Evolutionary conservation across 2,888 invertebrate genomes (phyloP).

Genomic region (Chironomus tentans): DNA sequence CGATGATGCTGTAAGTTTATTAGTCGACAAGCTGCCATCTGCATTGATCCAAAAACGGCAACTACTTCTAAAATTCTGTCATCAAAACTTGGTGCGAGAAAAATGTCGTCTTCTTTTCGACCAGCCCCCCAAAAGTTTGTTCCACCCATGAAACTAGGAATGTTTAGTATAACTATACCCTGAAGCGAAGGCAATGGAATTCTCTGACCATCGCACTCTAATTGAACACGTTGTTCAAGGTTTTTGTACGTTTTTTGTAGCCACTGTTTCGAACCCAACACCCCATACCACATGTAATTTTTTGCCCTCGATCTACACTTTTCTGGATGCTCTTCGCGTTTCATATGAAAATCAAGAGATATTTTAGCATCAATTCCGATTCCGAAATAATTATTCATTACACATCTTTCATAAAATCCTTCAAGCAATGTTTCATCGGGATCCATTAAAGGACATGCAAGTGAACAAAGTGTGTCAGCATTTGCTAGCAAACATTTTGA

Average conservation of each 20-base stretch:
- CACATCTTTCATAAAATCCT: constrained; percentile 86
- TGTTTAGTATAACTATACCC: constrained; percentile 94
- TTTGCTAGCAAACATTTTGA: constrained; percentile 92
- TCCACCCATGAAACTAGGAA: constrained; percentile 67
- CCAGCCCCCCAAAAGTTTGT: constrained; percentile 99
- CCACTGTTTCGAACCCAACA: constrained; percentile 61
- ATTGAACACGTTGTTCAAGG: constrained; percentile 85
- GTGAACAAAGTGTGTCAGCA: constrained; percentile 91
- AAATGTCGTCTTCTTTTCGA: constrained; percentile 81
- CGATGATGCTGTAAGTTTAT: constrained; percentile 94
- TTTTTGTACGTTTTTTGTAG: constrained; percentile 90
- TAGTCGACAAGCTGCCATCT: constrained; percentile 92
- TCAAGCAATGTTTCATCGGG: constrained; percentile 80
- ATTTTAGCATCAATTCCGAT: constrained; percentile 98
- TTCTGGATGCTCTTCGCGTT: constrained; percentile 93
- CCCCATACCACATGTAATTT: constrained; percentile 91
- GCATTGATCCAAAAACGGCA: constrained; percentile 94
- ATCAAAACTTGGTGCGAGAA: constrained; percentile 89
- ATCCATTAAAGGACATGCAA: constrained; percentile 92
- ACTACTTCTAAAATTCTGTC: constrained; percentile 95
- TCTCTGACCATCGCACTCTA: constrained; percentile 93
- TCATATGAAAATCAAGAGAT: constrained; percentile 92
- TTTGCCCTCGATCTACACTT: constrained; percentile 89
- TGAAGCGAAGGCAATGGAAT: constrained; percentile 93
- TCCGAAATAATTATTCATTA: constrained; percentile 99